Evolutionary conservation across 2,888 invertebrate genomes (phyloP).

Genomic region (Saturnia japonica): DNA sequence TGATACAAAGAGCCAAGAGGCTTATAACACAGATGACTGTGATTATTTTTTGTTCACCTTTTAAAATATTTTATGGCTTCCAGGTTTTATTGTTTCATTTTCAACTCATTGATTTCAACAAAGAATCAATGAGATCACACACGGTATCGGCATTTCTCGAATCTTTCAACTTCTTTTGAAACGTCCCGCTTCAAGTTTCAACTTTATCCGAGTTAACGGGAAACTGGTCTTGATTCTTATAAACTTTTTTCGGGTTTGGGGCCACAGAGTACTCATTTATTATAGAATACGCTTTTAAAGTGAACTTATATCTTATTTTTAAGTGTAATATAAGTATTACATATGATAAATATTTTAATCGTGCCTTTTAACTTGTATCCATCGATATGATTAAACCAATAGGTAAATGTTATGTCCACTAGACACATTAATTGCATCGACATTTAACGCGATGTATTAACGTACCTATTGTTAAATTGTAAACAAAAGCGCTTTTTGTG

Average conservation of each 20-base stretch:
- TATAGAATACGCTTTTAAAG: not conserved
- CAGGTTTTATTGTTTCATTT: not conserved
- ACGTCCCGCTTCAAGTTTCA: conserved; percentile 55
- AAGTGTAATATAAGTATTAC: not conserved
- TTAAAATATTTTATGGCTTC: not conserved
- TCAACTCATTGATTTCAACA: conserved; percentile 7
- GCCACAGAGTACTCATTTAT: conserved; percentile 27
- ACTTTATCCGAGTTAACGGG: conserved; percentile 61
- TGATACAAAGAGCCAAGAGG: not conserved
- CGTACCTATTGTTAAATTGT: no score
- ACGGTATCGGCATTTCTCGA: conserved; percentile 53
- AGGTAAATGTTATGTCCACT: no score
- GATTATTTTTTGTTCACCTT: not conserved
- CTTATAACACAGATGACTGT: not conserved
- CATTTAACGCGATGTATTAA: no score
- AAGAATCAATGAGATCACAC: conserved; percentile 48
- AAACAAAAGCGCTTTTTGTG: no score
- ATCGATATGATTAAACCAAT: not conserved
- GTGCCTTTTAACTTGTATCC: not conserved
- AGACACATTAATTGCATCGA: no score
- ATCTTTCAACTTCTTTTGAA: conserved; percentile 61
- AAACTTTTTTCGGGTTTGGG: conserved; percentile 37
- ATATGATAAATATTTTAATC: not conserved
- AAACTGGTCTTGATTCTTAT: conserved; percentile 55
- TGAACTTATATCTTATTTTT: not conserved